Base-by-base conservation (phyloP, 2,888 invertebrate species). In the Aradus depressus region DNA sequence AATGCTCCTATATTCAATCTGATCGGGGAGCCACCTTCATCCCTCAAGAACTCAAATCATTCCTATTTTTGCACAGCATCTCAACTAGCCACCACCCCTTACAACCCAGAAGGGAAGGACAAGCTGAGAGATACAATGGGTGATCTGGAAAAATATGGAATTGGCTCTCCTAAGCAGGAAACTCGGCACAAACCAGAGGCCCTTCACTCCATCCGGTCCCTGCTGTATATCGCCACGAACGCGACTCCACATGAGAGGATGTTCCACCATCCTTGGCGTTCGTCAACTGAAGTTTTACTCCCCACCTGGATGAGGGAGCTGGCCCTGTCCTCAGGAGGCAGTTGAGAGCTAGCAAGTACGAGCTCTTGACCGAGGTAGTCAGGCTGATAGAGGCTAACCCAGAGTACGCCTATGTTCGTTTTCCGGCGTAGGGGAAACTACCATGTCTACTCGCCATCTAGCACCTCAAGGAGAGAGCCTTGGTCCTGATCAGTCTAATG, bases 361-460 rank as follows among this genome's bases (percentile, higher is more conserved):
- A 59, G 2, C 54, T 54, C n/a, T 23, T 51, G 8, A 57, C 60
- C 5, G 59, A 59, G 23, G 55, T 59, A 59, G 60, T 53, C 5
- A 47, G 51, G 19, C 37, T 59, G 12, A n/a, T 57, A 3, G 50
- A 58, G 49, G 52, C 49, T 2, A 59, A 51, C 22, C 19, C 42
- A 3, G 32, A 44, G 4, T 50, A 44, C 23, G 39, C 50, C 12
- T 16, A 19, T 25, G 35, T 50, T 10, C 14, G 44, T 19, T 3
- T 28, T 12, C 32, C 41, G 44, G 19, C 18, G 58, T 57, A 3
- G 42, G 50, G 22, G 55, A 60, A 45, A 53, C 50, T 16, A 53
- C 54, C 22, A 52, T 59, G 2, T 59, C 57, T 12, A 34, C 44
- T n/a, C 21, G 51, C 18, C 50, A 60, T 43, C 37, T 58, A 18